phyloP scores from a whole-genome alignment of 2,113 vertebrate species.

The Columbina picui region DNA sequence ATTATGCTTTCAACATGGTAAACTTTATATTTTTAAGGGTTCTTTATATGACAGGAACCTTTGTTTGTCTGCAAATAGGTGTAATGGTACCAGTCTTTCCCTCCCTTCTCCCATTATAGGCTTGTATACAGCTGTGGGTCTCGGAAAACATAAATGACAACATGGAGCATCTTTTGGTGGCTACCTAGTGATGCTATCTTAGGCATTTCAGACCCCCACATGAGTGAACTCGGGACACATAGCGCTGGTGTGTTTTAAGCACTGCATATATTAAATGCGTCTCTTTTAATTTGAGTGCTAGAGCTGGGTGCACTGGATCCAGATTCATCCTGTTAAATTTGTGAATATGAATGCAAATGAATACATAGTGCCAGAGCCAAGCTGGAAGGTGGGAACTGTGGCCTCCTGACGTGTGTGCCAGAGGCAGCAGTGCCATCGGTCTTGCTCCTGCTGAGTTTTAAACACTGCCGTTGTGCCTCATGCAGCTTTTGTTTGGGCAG shows the following conservation, averaged over 20 bases:
- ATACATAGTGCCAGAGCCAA: not conserved
- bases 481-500: not conserved
- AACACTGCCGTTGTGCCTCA: accelerated
- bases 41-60: not conserved
- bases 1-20: not conserved
- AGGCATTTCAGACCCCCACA: not conserved
- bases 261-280: accelerated
- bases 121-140: not conserved
- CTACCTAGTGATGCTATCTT: not conserved
- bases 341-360: no score
- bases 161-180: not conserved
- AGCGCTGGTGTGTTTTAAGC: not conserved
- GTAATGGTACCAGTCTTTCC: not conserved
- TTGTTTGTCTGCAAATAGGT: not conserved
- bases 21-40: not conserved
- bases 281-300: no score
- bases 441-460: not conserved
- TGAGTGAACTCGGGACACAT: not conserved
- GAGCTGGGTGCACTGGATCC: not conserved
- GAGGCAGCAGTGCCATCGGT: not conserved
- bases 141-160: not conserved
- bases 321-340: not conserved
- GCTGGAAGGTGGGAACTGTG: not conserved
- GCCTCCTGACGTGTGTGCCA: not conserved
- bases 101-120: not conserved